Evolutionary conservation across 2,797 vertebrate genomes (phyloP), one percentile per base, ranked within the genome.

Genomic region (Cirrhinus mrigala): DNA sequence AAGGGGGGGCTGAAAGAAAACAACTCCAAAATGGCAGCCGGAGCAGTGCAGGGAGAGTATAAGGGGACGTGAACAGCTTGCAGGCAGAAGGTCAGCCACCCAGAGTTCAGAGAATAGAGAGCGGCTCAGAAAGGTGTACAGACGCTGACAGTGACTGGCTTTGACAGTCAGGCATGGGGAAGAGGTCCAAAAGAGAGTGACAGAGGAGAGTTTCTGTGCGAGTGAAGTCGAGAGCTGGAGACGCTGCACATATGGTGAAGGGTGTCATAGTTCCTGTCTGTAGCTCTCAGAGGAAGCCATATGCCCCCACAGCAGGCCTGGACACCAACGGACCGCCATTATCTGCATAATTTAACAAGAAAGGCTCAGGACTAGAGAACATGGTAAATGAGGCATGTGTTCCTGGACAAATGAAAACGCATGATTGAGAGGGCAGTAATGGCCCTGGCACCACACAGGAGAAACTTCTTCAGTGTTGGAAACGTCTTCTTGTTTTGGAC

Each of bases 301-400:
- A 83, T 78, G 83, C 76, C 74, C 79, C 82, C 80, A 79, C 83
- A 91, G 91, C 91, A 85, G 54, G 87, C 85, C 89, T 70, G 64
- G 87, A 82, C 88, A 87, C 91, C 90, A 89, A 82, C 27, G 88
- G 87, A 89, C 89, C 87, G 62, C 86, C 79, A 88, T 88, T 88
- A 88, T 83, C 89, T 87, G 89, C 88, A 82, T 93, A 91, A 92
- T 93, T 93, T 93, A 92, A 88, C 88, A 89, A 85, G 82, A 79
- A 79, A 85, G 85, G 83, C 74, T 89, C 79, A 85, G 83, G 74
- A 90, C 68, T 6, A 12, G 88, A 86, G 75, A 83, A 46, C 37
- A 44, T 83, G 52, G 87, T 89, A 91, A 92, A 90, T 88, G 88
- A 91, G 85, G 91, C 92, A 76, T 91, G 91, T 91, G 91, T 88